These are phyloP conservation scores for Tenthredo scrophulariae DNA, from an alignment of 2,888 invertebrate species.

Conservation along the genomic window DNA sequence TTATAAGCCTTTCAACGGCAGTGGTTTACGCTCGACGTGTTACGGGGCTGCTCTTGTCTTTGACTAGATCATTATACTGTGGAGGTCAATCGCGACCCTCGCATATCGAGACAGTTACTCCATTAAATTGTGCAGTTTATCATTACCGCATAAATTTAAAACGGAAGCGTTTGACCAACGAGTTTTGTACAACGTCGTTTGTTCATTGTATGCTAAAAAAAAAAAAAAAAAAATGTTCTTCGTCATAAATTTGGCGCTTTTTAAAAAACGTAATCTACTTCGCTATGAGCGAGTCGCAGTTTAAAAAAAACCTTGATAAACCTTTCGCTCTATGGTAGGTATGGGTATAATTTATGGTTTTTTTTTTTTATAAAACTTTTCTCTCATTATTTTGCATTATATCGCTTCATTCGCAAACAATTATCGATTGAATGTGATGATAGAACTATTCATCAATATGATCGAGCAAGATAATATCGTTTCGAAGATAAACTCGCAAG, in stretches of 20 bases:
- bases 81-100: constrained; percentile 46
- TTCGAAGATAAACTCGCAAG: not conserved
- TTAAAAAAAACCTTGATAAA: not conserved
- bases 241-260: not conserved
- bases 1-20: constrained; percentile 20
- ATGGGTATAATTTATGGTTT: too few relatives aligned
- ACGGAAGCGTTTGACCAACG: not conserved
- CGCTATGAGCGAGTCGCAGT: not conserved
- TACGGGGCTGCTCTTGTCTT: constrained; percentile 34
- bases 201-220: not conserved
- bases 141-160: constrained; percentile 22
- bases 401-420: not conserved
- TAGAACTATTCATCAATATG: not conserved
- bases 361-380: not conserved
- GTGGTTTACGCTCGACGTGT: constrained; percentile 24
- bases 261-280: constrained; percentile 10
- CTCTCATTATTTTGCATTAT: not conserved
- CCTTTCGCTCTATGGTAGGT: too few relatives aligned
- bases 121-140: constrained; percentile 16
- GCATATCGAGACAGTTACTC: not conserved
- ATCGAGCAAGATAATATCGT: not conserved
- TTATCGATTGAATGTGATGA: not conserved
- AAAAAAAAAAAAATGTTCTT: not conserved
- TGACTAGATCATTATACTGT: constrained; percentile 40
- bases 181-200: constrained; percentile 17